Evolutionary conservation across 2,797 vertebrate species (phyloP).

Genomic region (Melopsittacus undulatus): DNA sequence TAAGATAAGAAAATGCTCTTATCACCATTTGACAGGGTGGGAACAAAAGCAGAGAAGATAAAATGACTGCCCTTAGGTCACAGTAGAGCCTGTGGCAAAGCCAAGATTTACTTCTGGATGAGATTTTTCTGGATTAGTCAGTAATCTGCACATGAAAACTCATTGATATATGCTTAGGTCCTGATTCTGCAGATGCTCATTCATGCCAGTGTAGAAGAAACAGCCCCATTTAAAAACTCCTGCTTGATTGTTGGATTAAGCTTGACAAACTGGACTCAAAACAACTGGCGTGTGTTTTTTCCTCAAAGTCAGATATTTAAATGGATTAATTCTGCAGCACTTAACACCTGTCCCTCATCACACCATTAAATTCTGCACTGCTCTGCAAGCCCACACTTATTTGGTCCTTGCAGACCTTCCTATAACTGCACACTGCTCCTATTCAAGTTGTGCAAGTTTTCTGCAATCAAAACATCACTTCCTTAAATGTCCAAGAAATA

Average conservation of each 20-base stretch:
- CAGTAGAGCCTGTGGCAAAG: not conserved
- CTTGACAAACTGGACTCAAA: not conserved
- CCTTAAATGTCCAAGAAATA: not conserved
- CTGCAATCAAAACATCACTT: not conserved
- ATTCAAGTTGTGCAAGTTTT: not conserved
- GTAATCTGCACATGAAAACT: not conserved
- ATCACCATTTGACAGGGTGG: conserved; percentile 37
- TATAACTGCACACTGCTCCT: not conserved
- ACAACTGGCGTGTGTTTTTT: not conserved
- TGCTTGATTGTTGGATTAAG: not conserved
- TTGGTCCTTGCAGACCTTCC: not conserved
- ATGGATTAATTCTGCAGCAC: not conserved
- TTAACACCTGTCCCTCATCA: not conserved
- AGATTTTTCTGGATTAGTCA: conserved; percentile 8
- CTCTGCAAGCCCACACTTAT: not conserved
- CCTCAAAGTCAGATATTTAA: not conserved
- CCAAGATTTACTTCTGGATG: not conserved
- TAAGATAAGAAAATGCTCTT: conserved; percentile 38
- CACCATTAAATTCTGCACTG: not conserved
- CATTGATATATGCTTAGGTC: not conserved
- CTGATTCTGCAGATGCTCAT: not conserved
- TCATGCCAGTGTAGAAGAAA: not conserved
- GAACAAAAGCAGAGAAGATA: not conserved
- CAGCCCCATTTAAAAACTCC: not conserved
- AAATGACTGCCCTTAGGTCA: not conserved